Percentiles rank a stretch among this genome's conserved stretches.
These are phyloP conservation scores for Tenthredo livida DNA, from an alignment of 2,888 invertebrate species.

Conservation along the genomic window DNA sequence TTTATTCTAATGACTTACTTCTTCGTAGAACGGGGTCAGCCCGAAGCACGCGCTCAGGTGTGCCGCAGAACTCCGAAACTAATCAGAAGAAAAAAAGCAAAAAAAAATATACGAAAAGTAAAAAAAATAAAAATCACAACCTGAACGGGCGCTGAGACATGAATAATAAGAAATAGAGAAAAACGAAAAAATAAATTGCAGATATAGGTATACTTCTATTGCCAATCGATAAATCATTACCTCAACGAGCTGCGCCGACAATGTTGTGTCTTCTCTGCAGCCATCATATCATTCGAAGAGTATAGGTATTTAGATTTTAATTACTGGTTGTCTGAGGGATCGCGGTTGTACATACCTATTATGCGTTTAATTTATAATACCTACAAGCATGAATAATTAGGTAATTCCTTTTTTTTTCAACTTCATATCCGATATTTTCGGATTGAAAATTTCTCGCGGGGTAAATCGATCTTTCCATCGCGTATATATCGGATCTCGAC, in stretches of 20 bases:
- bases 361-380: neutral
- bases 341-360: neutral
- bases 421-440: neutral
- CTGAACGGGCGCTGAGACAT: neutral
- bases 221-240: constrained; percentile 17
- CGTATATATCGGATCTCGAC: neutral
- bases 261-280: neutral
- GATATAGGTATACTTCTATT: neutral
- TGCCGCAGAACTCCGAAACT: constrained; percentile 32
- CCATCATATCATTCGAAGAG: neutral
- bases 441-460: neutral
- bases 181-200: neutral
- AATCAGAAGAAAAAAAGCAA: constrained; percentile 8
- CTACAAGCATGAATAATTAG: neutral
- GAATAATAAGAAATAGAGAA: neutral
- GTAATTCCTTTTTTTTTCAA: neutral
- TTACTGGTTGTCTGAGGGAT: neutral
- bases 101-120: neutral
- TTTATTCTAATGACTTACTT: constrained; percentile 66
- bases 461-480: neutral
- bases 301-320: neutral
- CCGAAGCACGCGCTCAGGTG: constrained; percentile 30
- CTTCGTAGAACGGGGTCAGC: constrained; percentile 63
- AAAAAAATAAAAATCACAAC: neutral
- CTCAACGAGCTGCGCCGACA: neutral